Conservation (phyloP, 2,113 vertebrate species). For the Rostratula benghalensis region DNA sequence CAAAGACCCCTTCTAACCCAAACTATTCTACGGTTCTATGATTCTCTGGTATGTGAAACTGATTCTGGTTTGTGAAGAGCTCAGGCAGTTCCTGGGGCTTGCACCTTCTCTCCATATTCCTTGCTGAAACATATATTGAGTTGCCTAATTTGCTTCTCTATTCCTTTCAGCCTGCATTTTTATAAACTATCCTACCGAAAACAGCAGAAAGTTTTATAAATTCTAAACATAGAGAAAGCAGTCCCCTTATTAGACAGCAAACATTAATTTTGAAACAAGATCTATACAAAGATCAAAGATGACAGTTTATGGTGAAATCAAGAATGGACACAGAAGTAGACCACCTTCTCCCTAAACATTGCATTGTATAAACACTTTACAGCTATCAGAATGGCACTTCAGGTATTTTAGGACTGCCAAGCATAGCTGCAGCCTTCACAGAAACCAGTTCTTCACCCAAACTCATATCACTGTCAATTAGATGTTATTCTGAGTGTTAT, state of each 20-base stretch:
- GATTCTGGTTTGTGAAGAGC: neutral
- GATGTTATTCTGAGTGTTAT: neutral
- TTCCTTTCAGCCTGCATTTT: neutral
- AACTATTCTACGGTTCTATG: neutral
- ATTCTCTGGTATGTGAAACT: neutral
- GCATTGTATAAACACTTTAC: neutral
- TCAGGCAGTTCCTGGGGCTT: neutral
- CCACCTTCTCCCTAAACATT: neutral
- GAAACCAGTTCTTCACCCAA: neutral
- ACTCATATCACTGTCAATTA: neutral
- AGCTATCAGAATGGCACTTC: neutral
- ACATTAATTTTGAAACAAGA: neutral
- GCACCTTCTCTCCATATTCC: neutral
- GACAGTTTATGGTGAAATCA: neutral
- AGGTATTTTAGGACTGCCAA: neutral
- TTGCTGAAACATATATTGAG: neutral
- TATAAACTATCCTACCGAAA: neutral
- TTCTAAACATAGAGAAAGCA: neutral
- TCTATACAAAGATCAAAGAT: neutral
- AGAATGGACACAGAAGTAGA: neutral
- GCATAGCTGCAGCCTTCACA: neutral
- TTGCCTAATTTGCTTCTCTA: neutral
- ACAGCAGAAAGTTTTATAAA: neutral
- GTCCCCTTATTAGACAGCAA: neutral
- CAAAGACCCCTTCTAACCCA: neutral